Conservation (phyloP, 2,888 invertebrate genomes). For the Melanotus villosus region DNA sequence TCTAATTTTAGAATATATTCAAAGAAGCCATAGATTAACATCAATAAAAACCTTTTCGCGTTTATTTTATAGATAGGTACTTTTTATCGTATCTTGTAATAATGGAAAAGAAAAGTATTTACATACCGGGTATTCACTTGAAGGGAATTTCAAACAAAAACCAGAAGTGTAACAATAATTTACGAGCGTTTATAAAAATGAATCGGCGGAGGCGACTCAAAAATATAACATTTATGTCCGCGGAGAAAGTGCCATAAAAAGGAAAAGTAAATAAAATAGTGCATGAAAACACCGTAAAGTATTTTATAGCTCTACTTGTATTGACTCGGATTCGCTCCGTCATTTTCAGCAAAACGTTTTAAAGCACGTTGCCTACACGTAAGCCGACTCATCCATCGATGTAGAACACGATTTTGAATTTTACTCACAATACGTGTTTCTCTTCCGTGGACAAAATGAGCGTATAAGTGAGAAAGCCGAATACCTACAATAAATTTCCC, state of each 20-base stretch:
- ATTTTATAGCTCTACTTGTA: constrained; percentile 44
- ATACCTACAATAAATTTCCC: constrained; percentile 38
- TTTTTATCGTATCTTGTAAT: too few species aligned
- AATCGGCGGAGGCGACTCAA: constrained; percentile 34
- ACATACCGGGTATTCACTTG: too few species aligned
- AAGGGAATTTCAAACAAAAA: constrained; percentile 1
- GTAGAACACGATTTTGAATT: constrained; percentile 17
- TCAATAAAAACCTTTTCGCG: too few species aligned
- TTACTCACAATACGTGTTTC: constrained; percentile 9
- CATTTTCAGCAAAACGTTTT: constrained; percentile 36
- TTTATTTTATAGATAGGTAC: too few species aligned
- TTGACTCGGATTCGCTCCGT: constrained; percentile 38
- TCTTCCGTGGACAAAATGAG: background rate
- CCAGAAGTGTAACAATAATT: background rate
- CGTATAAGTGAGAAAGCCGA: constrained; percentile 28
- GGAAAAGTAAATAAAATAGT: constrained; percentile 48
- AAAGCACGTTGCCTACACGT: constrained; percentile 35
- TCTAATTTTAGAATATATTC: too few species aligned
- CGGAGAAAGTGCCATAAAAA: constrained; percentile 46
- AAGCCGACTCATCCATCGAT: constrained; percentile 27
- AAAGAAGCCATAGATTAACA: too few species aligned
- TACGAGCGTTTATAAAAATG: constrained; percentile 37
- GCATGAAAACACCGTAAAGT: constrained; percentile 45
- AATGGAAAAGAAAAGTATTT: too few species aligned
- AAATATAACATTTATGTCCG: constrained; percentile 35